Conservation (phyloP, 1,140 invertebrate genomes). For the Apis florea region DNA sequence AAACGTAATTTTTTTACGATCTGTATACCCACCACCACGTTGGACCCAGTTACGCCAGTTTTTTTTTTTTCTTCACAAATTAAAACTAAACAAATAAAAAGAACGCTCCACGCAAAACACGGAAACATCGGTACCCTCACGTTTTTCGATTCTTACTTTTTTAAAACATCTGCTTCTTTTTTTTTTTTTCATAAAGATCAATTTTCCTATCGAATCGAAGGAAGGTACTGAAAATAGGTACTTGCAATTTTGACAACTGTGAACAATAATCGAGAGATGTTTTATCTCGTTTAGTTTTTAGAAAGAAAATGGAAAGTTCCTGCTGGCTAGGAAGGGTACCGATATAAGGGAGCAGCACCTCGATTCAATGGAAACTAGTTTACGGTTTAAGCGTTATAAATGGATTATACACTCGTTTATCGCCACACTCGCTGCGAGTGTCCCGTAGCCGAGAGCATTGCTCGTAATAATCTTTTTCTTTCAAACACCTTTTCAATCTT, state of each 20-base stretch:
- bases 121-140: constrained; percentile 7
- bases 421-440: constrained; percentile 36
- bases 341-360: constrained; percentile 50
- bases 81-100: constrained; percentile 34
- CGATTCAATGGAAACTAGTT: constrained; percentile 61
- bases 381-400: constrained; percentile 66
- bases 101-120: constrained; percentile 36
- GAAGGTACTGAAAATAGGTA: not conserved
- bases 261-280: not conserved
- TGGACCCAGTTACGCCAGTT: constrained; percentile 63
- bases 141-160: constrained; percentile 3
- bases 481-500: constrained; percentile 4
- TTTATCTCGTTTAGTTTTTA: not conserved
- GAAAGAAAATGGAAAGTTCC: not conserved
- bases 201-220: constrained; percentile 11
- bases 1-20: constrained; percentile 62
- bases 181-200: too few relatives aligned
- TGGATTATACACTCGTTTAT: constrained; percentile 46
- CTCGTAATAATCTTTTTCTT: not conserved
- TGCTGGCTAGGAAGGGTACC: not conserved
- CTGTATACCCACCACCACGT: constrained; percentile 71
- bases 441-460: not conserved
- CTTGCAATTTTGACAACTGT: not conserved
- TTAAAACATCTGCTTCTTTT: too few relatives aligned
- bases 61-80: constrained; percentile 25